Conservation (phyloP, 2,888 invertebrate species). For the Crematogaster levior region DNA sequence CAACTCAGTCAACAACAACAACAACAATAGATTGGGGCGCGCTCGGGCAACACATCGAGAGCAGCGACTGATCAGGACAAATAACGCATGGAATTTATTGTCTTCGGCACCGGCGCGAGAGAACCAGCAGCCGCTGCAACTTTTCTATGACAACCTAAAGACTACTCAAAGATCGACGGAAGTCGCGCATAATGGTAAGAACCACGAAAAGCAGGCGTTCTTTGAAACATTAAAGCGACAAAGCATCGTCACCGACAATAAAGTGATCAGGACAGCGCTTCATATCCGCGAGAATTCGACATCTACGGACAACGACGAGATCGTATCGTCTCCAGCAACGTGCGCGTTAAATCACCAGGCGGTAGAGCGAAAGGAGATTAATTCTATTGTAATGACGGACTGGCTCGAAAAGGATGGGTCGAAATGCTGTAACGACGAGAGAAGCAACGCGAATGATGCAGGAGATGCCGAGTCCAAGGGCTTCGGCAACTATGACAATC, state of each 20-base stretch:
- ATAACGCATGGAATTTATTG: conserved; percentile 80
- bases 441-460: neutral
- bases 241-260: conserved; percentile 80
- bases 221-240: conserved; percentile 81
- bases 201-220: conserved; percentile 78
- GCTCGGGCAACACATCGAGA: conserved; percentile 70
- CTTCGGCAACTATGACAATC: conserved; percentile 88
- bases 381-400: conserved; percentile 15
- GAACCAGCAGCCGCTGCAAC: conserved; percentile 72
- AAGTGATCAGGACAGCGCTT: conserved; percentile 80
- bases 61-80: conserved; percentile 78
- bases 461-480: conserved; percentile 80
- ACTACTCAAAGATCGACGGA: conserved; percentile 64
- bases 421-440: conserved; percentile 75
- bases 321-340: neutral
- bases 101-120: conserved; percentile 73
- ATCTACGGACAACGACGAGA: conserved; percentile 35
- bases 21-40: conserved; percentile 71
- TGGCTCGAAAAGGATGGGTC: conserved; percentile 60
- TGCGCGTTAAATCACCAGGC: neutral
- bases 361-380: neutral
- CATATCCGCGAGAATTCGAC: conserved; percentile 79
- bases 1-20: conserved; percentile 68
- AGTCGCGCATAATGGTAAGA: conserved; percentile 60
- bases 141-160: conserved; percentile 81